Conservation (phyloP, 1,140 invertebrate species). For the Argopecten irradians region DNA sequence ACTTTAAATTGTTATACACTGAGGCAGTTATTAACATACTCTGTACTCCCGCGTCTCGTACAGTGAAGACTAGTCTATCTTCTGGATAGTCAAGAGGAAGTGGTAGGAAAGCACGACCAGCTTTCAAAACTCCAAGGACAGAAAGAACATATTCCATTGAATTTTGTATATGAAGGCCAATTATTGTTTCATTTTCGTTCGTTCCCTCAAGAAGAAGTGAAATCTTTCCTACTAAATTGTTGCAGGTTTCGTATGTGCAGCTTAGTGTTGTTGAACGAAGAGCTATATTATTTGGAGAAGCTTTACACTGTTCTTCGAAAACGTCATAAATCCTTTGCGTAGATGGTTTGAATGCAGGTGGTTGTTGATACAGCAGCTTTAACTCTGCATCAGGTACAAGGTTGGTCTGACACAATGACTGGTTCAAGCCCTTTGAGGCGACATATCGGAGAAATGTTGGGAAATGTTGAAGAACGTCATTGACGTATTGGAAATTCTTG, state of each 20-base stretch:
- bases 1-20: conserved; percentile 25
- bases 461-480: conserved; percentile 58
- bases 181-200: conserved; percentile 36
- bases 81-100: conserved; percentile 57
- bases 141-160: conserved; percentile 59
- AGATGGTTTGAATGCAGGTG: background rate
- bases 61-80: conserved; percentile 55
- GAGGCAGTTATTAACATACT: conserved; percentile 48
- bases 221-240: conserved; percentile 33
- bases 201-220: background rate
- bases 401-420: conserved; percentile 42
- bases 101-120: conserved; percentile 53
- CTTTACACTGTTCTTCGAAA: conserved; percentile 45
- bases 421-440: background rate
- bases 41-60: conserved; percentile 52
- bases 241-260: conserved; percentile 34
- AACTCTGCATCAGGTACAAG: conserved; percentile 54
- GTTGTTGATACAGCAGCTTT: conserved; percentile 43
- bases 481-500: conserved; percentile 54
- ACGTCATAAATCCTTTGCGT: background rate
- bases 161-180: conserved; percentile 58
- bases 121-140: conserved; percentile 47
- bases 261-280: conserved; percentile 48
- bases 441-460: conserved; percentile 55
- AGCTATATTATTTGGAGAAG: conserved; percentile 49